phyloP scores from a whole-genome alignment of 2,888 invertebrate genomes.

The Brenthis daphne region DNA sequence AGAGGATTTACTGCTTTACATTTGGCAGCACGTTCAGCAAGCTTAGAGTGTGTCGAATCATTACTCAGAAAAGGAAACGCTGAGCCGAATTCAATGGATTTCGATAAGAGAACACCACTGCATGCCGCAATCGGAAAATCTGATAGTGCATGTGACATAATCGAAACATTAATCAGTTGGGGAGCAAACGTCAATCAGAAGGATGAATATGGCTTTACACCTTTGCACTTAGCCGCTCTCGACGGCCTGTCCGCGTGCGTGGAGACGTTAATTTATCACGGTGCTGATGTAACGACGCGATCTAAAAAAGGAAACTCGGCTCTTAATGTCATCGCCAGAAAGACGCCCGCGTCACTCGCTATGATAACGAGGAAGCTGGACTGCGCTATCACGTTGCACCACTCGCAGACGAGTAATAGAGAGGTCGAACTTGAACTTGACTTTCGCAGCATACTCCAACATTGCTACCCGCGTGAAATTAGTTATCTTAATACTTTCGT shows the following conservation, averaged over 20 bases:
- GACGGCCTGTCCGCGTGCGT: constrained; percentile 93
- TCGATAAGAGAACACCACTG: constrained; percentile 90
- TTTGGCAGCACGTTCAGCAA: constrained; percentile 90
- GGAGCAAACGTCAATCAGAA: constrained; percentile 91
- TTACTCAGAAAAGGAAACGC: constrained; percentile 88
- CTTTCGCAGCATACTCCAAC: constrained; percentile 90
- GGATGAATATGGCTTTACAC: constrained; percentile 93
- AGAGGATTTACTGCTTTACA: constrained; percentile 93
- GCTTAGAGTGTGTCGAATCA: constrained; percentile 90
- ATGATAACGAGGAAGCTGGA: constrained; percentile 92
- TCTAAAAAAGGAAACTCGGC: constrained; percentile 94
- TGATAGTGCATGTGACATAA: constrained; percentile 89
- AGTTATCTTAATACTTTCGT: constrained; percentile 93
- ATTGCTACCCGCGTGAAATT: constrained; percentile 92
- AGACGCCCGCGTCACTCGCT: constrained; percentile 92
- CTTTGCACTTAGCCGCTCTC: constrained; percentile 91
- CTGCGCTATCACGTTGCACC: constrained; percentile 89
- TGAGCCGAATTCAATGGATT: constrained; percentile 90
- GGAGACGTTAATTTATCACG: constrained; percentile 90
- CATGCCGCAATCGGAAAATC: constrained; percentile 94
- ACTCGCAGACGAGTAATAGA: constrained; percentile 89
- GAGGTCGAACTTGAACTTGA: constrained; percentile 92
- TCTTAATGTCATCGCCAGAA: constrained; percentile 91
- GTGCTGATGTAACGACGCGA: constrained; percentile 93
- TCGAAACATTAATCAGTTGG: constrained; percentile 89